phyloP scores from a whole-genome alignment of 35 echinoderm and acorn worm species.

The Ophiothrix spiculata region DNA sequence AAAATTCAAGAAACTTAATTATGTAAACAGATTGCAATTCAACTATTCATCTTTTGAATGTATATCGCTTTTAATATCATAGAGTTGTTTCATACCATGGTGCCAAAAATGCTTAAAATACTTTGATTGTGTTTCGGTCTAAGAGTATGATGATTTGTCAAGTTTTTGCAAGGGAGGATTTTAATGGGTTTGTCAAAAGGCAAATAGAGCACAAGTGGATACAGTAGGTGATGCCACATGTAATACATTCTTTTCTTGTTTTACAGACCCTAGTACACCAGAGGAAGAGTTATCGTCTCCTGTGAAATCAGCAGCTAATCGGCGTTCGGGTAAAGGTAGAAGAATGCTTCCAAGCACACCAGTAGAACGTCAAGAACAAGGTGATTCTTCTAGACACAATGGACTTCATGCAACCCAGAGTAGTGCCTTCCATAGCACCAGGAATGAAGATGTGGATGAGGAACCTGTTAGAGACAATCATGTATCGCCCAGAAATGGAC shows the following conservation, averaged over 20 bases:
- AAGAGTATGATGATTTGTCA: too few relatives aligned
- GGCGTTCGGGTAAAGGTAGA: conserved; percentile 33
- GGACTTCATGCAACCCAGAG: conserved; percentile 28
- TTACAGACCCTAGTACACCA: conserved; percentile 14
- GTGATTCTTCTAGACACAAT: conserved; percentile 33
- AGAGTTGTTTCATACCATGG: too few relatives aligned
- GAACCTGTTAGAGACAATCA: conserved; percentile 11
- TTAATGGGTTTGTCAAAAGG: too few relatives aligned
- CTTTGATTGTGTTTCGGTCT: too few relatives aligned
- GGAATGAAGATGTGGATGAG: conserved; percentile 9
- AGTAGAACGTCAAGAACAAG: conserved; percentile 1
- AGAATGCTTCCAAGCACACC: conserved; percentile 49
- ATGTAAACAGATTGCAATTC: too few relatives aligned
- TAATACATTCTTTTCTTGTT: background rate
- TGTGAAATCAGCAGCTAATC: conserved; percentile 10
- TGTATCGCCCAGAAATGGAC: background rate
- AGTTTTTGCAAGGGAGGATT: too few relatives aligned
- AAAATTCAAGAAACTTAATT: too few relatives aligned
- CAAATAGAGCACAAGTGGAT: too few relatives aligned
- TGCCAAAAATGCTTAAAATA: too few relatives aligned
- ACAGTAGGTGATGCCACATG: too few relatives aligned
- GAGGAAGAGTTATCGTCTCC: conserved; percentile 21
- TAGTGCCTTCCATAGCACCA: conserved; percentile 62
- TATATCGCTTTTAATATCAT: too few relatives aligned
- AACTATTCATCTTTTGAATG: too few relatives aligned